These are phyloP conservation scores for Pelodytes ibericus DNA, from an alignment of 2,797 vertebrate species.

Conservation along the genomic window DNA sequence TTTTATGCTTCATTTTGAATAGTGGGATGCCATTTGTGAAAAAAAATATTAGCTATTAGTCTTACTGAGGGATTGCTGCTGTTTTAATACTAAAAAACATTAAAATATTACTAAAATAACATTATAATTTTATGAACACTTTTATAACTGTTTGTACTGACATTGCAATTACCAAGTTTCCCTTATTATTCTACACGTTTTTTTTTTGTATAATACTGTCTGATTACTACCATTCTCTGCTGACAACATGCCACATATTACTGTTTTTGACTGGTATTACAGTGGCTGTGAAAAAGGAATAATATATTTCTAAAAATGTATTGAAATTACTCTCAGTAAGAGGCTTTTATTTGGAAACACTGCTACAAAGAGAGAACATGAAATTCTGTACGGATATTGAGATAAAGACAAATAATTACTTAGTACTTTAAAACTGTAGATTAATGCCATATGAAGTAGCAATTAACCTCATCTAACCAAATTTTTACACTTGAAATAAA, in stretches of 20 bases:
- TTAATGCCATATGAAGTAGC: not conserved
- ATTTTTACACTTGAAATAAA: no score
- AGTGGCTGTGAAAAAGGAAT: not conserved
- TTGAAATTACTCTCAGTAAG: not conserved
- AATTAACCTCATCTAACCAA: not conserved
- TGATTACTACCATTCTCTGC: conserved; percentile 5
- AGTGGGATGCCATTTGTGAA: not conserved
- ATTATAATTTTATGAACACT: conserved; percentile 3
- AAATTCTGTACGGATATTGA: not conserved
- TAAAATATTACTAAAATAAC: conserved; percentile 26
- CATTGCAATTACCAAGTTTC: conserved; percentile 6
- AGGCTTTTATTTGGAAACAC: not conserved
- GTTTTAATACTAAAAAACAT: conserved; percentile 17
- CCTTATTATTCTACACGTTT: not conserved
- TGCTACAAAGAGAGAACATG: not conserved
- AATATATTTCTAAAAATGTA: conserved; percentile 1
- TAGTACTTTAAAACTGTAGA: conserved; percentile 5
- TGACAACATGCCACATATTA: not conserved
- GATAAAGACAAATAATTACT: conserved; percentile 5
- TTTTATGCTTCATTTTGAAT: conserved; percentile 5
- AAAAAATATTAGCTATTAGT: conserved; percentile 14
- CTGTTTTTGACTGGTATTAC: not conserved
- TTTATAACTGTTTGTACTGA: not conserved
- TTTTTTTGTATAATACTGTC: not conserved
- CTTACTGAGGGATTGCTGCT: conserved; percentile 1